Evolutionary conservation across 2,888 invertebrate genomes (phyloP).

Genomic region (Clunio marinus): DNA sequence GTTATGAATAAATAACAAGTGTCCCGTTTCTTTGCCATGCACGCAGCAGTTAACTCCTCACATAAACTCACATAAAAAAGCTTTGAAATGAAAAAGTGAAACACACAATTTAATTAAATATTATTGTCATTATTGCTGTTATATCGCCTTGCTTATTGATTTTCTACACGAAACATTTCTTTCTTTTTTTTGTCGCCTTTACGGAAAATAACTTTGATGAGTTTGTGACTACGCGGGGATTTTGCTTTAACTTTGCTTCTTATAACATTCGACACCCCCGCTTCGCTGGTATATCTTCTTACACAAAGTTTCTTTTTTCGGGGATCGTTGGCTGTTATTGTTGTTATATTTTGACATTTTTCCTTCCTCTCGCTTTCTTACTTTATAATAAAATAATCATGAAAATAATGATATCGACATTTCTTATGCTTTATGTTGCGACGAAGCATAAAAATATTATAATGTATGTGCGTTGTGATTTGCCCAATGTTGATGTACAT

Average conservation of each 20-base stretch:
- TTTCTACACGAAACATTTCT: neutral
- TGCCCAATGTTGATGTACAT: neutral
- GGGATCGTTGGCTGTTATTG: slow-evolving; percentile 4
- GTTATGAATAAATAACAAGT: slow-evolving; percentile 38
- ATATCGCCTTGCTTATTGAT: neutral
- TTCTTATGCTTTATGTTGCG: slow-evolving; percentile 29
- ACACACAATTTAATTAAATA: slow-evolving; percentile 28
- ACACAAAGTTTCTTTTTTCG: slow-evolving; percentile 11
- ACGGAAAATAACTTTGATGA: neutral
- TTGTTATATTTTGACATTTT: slow-evolving; percentile 35
- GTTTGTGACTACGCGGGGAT: neutral
- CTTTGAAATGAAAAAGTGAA: slow-evolving; percentile 17
- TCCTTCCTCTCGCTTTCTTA: neutral
- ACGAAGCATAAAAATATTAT: slow-evolving; percentile 25
- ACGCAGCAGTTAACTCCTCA: neutral
- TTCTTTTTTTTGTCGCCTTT: neutral
- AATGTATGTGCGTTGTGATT: slow-evolving; percentile 30
- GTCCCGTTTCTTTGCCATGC: slow-evolving; percentile 23
- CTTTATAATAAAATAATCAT: slow-evolving; percentile 38
- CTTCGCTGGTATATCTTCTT: neutral
- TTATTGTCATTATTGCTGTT: slow-evolving; percentile 26
- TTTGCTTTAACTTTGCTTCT: neutral
- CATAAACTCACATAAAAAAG: neutral
- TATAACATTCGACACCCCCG: neutral
- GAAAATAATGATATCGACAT: slow-evolving; percentile 39